Conservation (phyloP, 2,797 vertebrate species). For the Xenopus petersii region DNA sequence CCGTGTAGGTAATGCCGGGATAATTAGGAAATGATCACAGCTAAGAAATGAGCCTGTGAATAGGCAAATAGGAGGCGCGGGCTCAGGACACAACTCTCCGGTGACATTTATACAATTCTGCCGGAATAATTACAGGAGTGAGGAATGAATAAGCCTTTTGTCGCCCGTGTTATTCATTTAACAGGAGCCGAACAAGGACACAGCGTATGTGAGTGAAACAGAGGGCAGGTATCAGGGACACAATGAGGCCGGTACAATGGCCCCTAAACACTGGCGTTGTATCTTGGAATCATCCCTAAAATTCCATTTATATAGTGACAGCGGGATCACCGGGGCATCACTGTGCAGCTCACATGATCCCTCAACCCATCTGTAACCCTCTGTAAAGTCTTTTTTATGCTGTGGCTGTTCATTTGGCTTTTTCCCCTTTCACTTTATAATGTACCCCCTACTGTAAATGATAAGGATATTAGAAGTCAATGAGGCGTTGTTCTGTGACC, state of each 20-base stretch:
- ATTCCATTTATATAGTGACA: not conserved
- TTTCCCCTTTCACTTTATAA: too few relatives aligned
- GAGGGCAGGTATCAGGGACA: conserved; percentile 53
- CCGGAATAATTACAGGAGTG: conserved; percentile 69
- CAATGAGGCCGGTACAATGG: too few relatives aligned
- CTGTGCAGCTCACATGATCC: too few relatives aligned
- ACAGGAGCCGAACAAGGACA: conserved; percentile 63
- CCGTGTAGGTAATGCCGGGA: conserved; percentile 75
- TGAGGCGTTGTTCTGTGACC: too few relatives aligned
- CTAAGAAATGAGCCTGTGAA: conserved; percentile 74
- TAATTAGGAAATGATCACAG: conserved; percentile 78
- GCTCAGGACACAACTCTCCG: conserved; percentile 62
- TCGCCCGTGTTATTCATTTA: conserved; percentile 71
- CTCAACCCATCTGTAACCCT: too few relatives aligned
- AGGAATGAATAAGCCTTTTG: conserved; percentile 74
- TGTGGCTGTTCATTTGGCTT: too few relatives aligned
- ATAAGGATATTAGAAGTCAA: too few relatives aligned
- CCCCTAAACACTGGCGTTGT: too few relatives aligned
- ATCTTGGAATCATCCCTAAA: too few relatives aligned
- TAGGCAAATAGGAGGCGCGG: conserved; percentile 60
- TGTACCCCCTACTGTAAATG: too few relatives aligned
- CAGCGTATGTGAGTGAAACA: conserved; percentile 63
- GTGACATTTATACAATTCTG: conserved; percentile 71
- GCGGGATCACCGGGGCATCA: too few relatives aligned
- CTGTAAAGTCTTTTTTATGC: too few relatives aligned